Conservation (phyloP, 2,888 invertebrate species). For the Callosobruchus maculatus region DNA sequence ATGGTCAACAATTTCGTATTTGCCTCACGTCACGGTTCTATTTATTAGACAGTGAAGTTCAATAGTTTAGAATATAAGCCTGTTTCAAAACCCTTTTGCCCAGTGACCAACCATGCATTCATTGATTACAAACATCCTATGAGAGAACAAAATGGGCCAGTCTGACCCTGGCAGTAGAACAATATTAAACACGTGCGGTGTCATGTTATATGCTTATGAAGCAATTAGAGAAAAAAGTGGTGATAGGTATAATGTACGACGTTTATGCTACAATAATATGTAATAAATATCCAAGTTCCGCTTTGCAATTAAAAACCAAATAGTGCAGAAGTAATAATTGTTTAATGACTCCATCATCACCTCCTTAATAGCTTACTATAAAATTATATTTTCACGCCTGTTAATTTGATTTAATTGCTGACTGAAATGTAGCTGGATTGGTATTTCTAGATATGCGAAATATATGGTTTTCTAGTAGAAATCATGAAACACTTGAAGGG, state of each 20-base stretch:
- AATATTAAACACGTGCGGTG: background rate
- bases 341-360: background rate
- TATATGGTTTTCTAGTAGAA: background rate
- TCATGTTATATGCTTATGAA: background rate
- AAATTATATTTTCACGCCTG: background rate
- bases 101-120: too few relatives aligned
- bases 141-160: background rate
- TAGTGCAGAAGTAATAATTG: background rate
- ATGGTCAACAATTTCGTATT: too few relatives aligned
- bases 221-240: background rate
- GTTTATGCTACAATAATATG: background rate
- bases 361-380: background rate
- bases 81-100: too few relatives aligned
- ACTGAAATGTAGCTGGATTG: background rate
- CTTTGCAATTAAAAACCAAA: background rate
- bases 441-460: background rate
- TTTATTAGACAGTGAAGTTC: too few relatives aligned
- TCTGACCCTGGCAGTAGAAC: background rate
- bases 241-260: background rate
- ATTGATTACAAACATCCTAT: too few relatives aligned
- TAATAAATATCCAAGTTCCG: background rate
- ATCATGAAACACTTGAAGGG: background rate
- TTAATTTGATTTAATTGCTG: background rate
- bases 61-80: too few relatives aligned
- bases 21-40: too few relatives aligned